Percentiles rank a stretch among this genome's conserved stretches.
Evolutionary conservation across 2,797 vertebrate species (phyloP).

Genomic region (Channallabes apus): DNA sequence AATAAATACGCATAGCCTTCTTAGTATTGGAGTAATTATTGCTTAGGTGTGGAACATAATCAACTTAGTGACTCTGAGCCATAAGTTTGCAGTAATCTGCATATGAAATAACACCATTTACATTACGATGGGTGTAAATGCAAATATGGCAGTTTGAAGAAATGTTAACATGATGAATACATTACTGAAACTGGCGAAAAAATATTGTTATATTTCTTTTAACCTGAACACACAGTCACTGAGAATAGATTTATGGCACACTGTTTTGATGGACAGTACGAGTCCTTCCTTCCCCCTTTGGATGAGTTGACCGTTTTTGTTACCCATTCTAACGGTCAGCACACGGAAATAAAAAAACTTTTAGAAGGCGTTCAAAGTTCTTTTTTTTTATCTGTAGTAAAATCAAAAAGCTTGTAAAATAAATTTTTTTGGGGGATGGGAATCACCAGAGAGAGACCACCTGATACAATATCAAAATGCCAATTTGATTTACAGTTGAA

Average conservation of each 20-base stretch:
- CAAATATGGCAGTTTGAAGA: background rate
- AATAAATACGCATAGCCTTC: background rate
- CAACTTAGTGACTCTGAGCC: background rate
- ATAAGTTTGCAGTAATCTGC: background rate
- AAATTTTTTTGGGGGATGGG: background rate
- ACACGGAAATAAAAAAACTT: background rate
- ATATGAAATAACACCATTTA: background rate
- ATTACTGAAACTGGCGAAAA: background rate
- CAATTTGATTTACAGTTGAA: no score
- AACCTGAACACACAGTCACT: no score
- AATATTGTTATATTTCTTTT: no score
- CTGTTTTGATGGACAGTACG: background rate
- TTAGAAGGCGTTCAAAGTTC: background rate
- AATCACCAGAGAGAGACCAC: no score
- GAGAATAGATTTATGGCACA: background rate
- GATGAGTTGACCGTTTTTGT: background rate
- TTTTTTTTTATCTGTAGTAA: background rate
- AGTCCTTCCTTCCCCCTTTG: background rate
- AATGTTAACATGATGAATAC: background rate
- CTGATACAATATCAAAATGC: no score
- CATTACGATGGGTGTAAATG: background rate
- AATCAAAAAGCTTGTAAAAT: background rate
- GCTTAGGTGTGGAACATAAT: background rate
- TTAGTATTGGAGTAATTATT: constrained; percentile 8
- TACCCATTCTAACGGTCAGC: background rate